Conservation (phyloP, 2,888 invertebrate species). For the Phengaris arion region DNA sequence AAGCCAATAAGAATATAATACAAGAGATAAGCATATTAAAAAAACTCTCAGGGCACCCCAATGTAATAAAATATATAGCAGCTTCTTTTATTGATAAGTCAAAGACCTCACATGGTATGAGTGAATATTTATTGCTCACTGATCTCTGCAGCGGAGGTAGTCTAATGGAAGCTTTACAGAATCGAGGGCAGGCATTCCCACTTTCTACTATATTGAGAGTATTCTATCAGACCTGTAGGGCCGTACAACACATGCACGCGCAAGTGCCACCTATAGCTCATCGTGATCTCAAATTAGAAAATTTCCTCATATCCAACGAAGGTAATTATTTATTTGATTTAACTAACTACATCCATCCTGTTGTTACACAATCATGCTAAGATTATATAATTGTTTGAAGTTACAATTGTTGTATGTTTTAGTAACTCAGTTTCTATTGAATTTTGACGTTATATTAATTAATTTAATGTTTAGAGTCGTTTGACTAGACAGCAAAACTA, state of each 20-base stretch:
- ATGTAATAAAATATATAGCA: conserved; percentile 93
- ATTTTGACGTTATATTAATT: neutral
- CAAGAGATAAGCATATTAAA: conserved; percentile 92
- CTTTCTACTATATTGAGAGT: conserved; percentile 87
- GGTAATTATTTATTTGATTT: conserved; percentile 66
- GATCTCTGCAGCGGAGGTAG: conserved; percentile 95
- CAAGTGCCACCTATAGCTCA: conserved; percentile 95
- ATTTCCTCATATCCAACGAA: conserved; percentile 92
- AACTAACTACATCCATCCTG: conserved; percentile 29
- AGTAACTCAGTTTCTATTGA: neutral
- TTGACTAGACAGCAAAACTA: no score
- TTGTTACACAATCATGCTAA: neutral
- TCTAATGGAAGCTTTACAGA: conserved; percentile 82
- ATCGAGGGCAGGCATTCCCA: conserved; percentile 81
- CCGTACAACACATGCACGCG: conserved; percentile 95
- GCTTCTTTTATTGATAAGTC: conserved; percentile 89
- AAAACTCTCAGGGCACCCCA: conserved; percentile 93
- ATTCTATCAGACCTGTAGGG: conserved; percentile 94
- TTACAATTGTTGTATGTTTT: neutral
- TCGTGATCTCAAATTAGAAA: conserved; percentile 97
- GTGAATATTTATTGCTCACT: conserved; percentile 94
- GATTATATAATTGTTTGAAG: neutral
- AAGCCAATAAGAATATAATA: conserved; percentile 87
- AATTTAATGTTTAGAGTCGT: no score
- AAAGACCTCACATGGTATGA: conserved; percentile 88